phyloP scores from a whole-genome alignment of 2,113 vertebrate species.

The Tautogolabrus adspersus region DNA sequence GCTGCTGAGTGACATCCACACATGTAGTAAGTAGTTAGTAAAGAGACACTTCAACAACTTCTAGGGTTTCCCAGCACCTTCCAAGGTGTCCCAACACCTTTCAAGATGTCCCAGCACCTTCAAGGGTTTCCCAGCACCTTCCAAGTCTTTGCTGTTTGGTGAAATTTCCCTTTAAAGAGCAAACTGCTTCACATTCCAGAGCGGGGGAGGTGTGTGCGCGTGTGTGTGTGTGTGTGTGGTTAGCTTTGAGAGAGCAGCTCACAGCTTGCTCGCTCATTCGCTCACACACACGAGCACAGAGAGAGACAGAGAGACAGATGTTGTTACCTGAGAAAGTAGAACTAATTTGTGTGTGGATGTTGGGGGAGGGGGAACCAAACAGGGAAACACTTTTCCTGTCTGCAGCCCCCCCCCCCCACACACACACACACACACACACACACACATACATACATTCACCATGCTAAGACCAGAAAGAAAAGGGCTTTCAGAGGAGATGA shows the following conservation, averaged over 20 bases:
- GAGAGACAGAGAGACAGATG: constrained; percentile 57
- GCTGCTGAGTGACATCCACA: too few species aligned
- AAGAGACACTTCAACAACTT: too few species aligned
- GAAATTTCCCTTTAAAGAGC: constrained; percentile 36
- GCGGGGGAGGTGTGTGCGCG: constrained; percentile 35
- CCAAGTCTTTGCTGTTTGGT: background rate
- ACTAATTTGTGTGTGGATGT: constrained; percentile 18
- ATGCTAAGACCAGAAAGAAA: too few species aligned
- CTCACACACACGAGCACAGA: too few species aligned
- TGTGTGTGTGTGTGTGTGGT: constrained; percentile 32
- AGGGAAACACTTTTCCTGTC: constrained; percentile 6
- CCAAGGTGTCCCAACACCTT: too few species aligned
- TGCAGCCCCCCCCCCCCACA: background rate
- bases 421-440: too few species aligned
- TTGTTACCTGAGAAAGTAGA: constrained; percentile 55
- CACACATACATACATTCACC: too few species aligned
- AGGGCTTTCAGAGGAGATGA: too few species aligned
- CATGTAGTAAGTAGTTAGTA: too few species aligned
- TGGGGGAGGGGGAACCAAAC: constrained; percentile 8
- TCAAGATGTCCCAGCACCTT: background rate
- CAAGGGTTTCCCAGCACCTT: background rate
- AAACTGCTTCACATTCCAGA: constrained; percentile 52
- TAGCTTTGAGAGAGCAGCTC: background rate
- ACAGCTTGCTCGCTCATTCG: too few species aligned
- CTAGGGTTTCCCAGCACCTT: too few species aligned